A percentile compares a stretch with the other conserved stretches of the same genome.
Evolutionary conservation across 2,888 invertebrate genomes (phyloP).

Genomic region (Diarsia mendica): DNA sequence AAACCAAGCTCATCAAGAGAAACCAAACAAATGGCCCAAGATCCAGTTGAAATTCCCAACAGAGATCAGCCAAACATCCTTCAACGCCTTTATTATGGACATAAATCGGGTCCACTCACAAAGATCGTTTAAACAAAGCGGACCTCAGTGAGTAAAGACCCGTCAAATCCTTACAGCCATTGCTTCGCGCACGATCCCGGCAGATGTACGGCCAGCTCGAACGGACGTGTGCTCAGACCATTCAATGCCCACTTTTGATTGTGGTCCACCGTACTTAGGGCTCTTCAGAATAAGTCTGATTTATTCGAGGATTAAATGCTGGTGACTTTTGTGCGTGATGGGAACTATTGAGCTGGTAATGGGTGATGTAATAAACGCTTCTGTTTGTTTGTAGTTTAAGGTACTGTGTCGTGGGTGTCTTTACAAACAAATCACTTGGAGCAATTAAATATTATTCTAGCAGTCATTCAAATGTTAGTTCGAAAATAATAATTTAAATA

Average conservation of each 20-base stretch:
- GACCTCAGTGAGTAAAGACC: slow-evolving; percentile 81
- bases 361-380: slow-evolving; percentile 41
- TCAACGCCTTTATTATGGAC: slow-evolving; percentile 63
- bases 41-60: slow-evolving; percentile 18
- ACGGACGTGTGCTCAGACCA: slow-evolving; percentile 62
- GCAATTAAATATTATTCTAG: background rate
- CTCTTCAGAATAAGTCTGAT: slow-evolving; percentile 69
- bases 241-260: slow-evolving; percentile 80
- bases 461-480: background rate
- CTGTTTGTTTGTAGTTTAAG: background rate
- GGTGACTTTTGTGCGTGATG: slow-evolving; percentile 50
- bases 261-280: slow-evolving; percentile 70
- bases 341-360: slow-evolving; percentile 35
- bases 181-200: slow-evolving; percentile 83
- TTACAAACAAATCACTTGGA: background rate
- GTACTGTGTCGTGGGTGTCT: slow-evolving; percentile 17
- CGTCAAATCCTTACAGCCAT: slow-evolving; percentile 85
- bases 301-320: slow-evolving; percentile 63
- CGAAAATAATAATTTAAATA: no score
- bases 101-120: slow-evolving; percentile 69
- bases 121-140: slow-evolving; percentile 84
- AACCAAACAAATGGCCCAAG: background rate
- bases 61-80: slow-evolving; percentile 54
- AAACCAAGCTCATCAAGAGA: background rate
- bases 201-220: slow-evolving; percentile 80